Evolutionary conservation across 2,113 vertebrate genomes (phyloP).

Genomic region (Rhea pennata): DNA sequence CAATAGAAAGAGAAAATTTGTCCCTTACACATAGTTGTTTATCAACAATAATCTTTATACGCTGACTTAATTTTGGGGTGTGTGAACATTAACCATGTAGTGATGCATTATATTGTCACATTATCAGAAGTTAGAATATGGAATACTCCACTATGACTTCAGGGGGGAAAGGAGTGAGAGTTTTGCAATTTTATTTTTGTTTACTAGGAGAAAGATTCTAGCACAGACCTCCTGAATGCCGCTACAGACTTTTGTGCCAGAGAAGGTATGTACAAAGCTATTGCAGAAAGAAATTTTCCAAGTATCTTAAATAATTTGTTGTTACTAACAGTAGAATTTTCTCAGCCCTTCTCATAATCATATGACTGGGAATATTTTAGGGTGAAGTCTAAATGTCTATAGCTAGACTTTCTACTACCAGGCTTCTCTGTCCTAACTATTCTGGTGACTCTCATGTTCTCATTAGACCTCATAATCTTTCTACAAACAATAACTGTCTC

Average conservation of each 20-base stretch:
- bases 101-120: not conserved
- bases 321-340: not conserved
- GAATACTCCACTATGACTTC: not conserved
- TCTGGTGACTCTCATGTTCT: not conserved
- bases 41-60: not conserved
- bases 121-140: not conserved
- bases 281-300: not conserved
- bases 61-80: not conserved
- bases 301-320: not conserved
- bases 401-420: not conserved
- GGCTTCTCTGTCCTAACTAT: not conserved
- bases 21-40: not conserved
- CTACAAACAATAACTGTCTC: not conserved
- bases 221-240: not conserved
- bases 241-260: not conserved
- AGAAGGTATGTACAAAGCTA: not conserved
- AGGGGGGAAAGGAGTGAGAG: not conserved
- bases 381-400: not conserved
- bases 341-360: not conserved
- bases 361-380: not conserved
- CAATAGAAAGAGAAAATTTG: not conserved
- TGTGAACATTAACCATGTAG: not conserved
- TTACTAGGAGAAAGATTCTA: not conserved
- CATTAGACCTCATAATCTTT: slow-evolving; percentile 26
- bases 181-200: not conserved